Evolutionary conservation across 2,888 invertebrate genomes (phyloP).

Genomic region (Sclerodermus sp.): DNA sequence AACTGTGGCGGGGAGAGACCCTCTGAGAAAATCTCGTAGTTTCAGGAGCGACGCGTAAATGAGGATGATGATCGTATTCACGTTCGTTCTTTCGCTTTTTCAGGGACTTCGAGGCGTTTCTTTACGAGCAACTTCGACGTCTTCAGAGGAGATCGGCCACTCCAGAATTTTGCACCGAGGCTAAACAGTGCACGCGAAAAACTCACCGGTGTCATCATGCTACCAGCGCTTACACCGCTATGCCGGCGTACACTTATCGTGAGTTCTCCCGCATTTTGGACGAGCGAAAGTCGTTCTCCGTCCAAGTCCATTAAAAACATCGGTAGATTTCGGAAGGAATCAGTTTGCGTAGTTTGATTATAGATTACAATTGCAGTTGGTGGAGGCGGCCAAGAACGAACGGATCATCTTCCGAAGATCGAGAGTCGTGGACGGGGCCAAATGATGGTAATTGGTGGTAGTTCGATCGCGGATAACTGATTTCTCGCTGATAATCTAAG

Average conservation of each 20-base stretch:
- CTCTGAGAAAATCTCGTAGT: too few relatives aligned
- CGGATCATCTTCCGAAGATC: conserved; percentile 53
- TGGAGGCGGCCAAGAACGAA: conserved; percentile 50
- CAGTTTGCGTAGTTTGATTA: conserved; percentile 48
- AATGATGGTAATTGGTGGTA: conserved; percentile 54
- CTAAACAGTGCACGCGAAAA: conserved; percentile 80
- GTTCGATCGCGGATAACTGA: neutral
- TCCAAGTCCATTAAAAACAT: conserved; percentile 10
- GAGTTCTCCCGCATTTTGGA: conserved; percentile 25
- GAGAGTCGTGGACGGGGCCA: conserved; percentile 52
- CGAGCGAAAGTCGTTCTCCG: conserved; percentile 12
- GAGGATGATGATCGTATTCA: too few relatives aligned
- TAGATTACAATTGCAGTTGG: conserved; percentile 57
- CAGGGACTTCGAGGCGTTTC: conserved; percentile 77
- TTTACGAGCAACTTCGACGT: conserved; percentile 82
- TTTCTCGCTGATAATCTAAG: neutral
- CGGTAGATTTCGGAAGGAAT: conserved; percentile 29
- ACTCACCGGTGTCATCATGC: conserved; percentile 90
- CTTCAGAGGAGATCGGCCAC: conserved; percentile 67
- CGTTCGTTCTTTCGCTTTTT: too few relatives aligned
- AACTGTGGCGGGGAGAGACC: neutral
- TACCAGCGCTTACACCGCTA: conserved; percentile 86
- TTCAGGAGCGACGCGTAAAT: too few relatives aligned
- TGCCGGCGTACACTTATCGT: conserved; percentile 64
- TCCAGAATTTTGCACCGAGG: conserved; percentile 67